Evolutionary conservation across 2,888 invertebrate genomes (phyloP), one percentile per base, ranked within the genome.

Genomic region (Nemurella pictetii): DNA sequence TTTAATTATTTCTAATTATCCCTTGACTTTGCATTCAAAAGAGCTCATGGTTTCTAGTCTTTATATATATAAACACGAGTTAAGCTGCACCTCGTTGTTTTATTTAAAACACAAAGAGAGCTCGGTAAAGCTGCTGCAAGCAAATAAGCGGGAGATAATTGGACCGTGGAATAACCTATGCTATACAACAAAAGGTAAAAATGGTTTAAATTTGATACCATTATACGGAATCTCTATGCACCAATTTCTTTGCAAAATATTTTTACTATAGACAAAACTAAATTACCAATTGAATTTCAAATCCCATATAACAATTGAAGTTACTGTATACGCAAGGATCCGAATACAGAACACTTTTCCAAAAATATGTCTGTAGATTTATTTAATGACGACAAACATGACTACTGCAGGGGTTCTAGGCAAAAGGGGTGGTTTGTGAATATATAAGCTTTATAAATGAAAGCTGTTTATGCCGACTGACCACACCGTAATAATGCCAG

Each of bases 1-100:
- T 86, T 85, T 85, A 86, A 85, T 86, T 86, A 85, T 86, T 86
- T 84, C 86, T 84, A 86, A 86, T 86, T 86, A 86, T 83, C 85
- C 75, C 72, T 25, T 29, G 84, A 77, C 72, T 84, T 35, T 26
- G 36, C 27, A 32, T 77, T 78, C 28, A 32, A 84, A 84, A 82
- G 82, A 82, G 82, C 82, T 82, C 82, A 27, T 5, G 82, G 82
- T 80, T n/a, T 80, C 30, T 30, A 30, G 30, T 20, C 9, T 55
- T 78, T 78, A 78, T 9, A 20, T 20, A 55, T 20, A 55, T 20
- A 55, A 55, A 55, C 55, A 12, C 15, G 20, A 3, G 55, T 12
- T 55, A 55, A 28, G 75, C 75, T 75, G 26, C n/a, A n/a, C n/a
- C 27, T 75, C 28, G 75, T 75, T 55, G 55, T 55, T 78, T n/a